phyloP scores from a whole-genome alignment of 2,888 invertebrate genomes.

The Colletes collaris region DNA sequence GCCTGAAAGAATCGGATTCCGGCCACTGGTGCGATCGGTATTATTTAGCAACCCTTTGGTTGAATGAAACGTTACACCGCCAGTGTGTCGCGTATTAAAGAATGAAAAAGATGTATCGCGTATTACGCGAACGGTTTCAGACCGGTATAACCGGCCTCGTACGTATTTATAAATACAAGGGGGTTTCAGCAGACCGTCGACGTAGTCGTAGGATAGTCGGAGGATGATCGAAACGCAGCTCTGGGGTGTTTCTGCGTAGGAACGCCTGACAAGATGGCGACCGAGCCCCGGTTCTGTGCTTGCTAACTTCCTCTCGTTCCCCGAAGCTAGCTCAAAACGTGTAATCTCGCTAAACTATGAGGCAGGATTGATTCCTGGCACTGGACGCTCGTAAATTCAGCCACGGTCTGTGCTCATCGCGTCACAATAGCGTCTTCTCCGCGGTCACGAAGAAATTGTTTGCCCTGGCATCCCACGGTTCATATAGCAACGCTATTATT shows the following conservation, averaged over 20 bases:
- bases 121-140: slow-evolving; percentile 41
- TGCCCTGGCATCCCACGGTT: slow-evolving; percentile 7
- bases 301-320: slow-evolving; percentile 19
- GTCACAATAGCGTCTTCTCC: slow-evolving; percentile 52
- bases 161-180: slow-evolving; percentile 41
- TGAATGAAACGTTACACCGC: slow-evolving; percentile 30
- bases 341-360: slow-evolving; percentile 77
- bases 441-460: slow-evolving; percentile 36
- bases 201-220: slow-evolving; percentile 37
- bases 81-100: slow-evolving; percentile 23
- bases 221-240: slow-evolving; percentile 70
- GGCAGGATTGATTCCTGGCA: slow-evolving; percentile 80
- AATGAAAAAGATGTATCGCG: slow-evolving; percentile 51
- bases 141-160: slow-evolving; percentile 58
- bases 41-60: slow-evolving; percentile 4
- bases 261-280: slow-evolving; percentile 73
- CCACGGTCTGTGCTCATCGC: slow-evolving; percentile 65
- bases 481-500: no score
- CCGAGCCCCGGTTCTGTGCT: slow-evolving; percentile 32
- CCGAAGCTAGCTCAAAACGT: slow-evolving; percentile 68
- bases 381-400: slow-evolving; percentile 76
- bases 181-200: slow-evolving; percentile 35
- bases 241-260: slow-evolving; percentile 64
- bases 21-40: neutral
- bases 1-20: no score